Evolutionary conservation across 2,797 vertebrate genomes (phyloP).

Genomic region (Neosilurus mollespiculum): DNA sequence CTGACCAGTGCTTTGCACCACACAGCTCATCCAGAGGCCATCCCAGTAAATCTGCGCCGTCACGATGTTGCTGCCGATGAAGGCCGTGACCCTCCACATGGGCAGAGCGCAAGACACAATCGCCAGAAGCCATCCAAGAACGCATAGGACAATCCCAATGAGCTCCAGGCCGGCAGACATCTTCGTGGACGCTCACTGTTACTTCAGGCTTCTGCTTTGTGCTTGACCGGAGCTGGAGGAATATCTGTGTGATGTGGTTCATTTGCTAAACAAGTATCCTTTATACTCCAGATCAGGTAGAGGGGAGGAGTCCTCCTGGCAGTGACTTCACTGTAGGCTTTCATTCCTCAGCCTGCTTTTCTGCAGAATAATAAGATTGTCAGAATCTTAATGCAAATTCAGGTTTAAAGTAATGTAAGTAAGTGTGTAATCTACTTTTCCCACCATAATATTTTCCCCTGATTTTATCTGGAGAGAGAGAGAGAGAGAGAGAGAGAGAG

Average conservation of each 20-base stretch:
- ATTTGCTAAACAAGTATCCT: conserved; percentile 63
- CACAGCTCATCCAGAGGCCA: conserved; percentile 89
- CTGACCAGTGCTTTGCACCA: conserved; percentile 88
- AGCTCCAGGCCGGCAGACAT: conserved; percentile 93
- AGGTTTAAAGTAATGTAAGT: not conserved
- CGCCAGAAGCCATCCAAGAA: conserved; percentile 87
- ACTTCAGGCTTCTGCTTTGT: not conserved
- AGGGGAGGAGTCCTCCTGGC: conserved; percentile 69
- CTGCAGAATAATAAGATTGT: conserved; percentile 48
- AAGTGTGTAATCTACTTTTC: not conserved
- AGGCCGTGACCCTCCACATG: conserved; percentile 91
- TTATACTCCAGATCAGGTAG: conserved; percentile 71
- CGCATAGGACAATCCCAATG: conserved; percentile 79
- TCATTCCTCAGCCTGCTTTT: conserved; percentile 46
- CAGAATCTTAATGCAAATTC: not conserved
- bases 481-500: no score
- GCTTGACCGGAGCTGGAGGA: conserved; percentile 13
- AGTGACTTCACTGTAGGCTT: conserved; percentile 65
- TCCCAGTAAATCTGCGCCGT: conserved; percentile 88
- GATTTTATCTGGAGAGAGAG: not conserved
- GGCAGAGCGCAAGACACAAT: conserved; percentile 85
- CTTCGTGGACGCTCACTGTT: conserved; percentile 20
- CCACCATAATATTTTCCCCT: not conserved
- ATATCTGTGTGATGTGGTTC: conserved; percentile 48
- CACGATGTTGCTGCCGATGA: conserved; percentile 92